Conservation (phyloP, 2,888 invertebrate genomes). For the Leucophenga montana region DNA sequence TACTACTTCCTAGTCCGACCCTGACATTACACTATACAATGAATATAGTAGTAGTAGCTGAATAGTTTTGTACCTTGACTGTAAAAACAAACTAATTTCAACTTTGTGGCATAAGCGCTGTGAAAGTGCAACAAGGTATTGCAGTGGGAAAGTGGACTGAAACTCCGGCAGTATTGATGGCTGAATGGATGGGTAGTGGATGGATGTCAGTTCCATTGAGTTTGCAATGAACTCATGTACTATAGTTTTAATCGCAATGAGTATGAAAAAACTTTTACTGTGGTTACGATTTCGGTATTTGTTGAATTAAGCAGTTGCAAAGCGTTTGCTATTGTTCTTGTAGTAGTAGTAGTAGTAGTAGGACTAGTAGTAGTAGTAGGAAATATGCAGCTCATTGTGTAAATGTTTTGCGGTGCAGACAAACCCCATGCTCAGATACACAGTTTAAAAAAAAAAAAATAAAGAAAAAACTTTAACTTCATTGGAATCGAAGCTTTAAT, state of each 20-base stretch:
- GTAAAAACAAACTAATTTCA: conserved; percentile 48
- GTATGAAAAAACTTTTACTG: conserved; percentile 1
- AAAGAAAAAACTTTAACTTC: no score
- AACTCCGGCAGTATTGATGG: no score
- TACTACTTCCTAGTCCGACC: conserved; percentile 32
- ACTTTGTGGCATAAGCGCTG: conserved; percentile 36
- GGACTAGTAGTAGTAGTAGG: neutral
- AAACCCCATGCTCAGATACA: neutral
- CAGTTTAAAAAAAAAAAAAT: neutral
- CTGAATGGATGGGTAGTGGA: neutral
- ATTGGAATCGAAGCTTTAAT: no score
- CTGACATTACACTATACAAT: neutral
- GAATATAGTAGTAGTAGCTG: neutral
- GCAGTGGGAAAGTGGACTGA: neutral
- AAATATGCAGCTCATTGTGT: neutral
- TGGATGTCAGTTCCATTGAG: neutral
- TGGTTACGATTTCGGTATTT: conserved; percentile 6
- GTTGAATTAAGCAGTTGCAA: neutral
- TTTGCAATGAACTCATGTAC: no score
- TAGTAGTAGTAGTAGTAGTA: neutral
- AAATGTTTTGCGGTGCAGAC: conserved; percentile 9
- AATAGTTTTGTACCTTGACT: conserved; percentile 36
- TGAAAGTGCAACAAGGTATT: conserved; percentile 21
- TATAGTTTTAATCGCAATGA: neutral
- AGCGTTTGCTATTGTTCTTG: neutral